Evolutionary conservation across 2,113 vertebrate genomes (phyloP).

Genomic region (Riparia riparia): DNA sequence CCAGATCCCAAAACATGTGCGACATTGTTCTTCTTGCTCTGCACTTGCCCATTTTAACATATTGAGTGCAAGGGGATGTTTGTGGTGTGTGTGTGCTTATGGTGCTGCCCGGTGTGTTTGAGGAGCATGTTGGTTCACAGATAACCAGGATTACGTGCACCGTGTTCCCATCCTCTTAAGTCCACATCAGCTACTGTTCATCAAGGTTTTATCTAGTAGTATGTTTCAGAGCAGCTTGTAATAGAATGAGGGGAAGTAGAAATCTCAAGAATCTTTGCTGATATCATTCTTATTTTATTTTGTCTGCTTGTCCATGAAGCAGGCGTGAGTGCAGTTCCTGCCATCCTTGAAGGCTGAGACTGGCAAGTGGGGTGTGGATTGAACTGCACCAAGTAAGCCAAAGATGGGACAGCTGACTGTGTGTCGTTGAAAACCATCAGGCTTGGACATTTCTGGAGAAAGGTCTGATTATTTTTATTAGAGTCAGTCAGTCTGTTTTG

Average conservation of each 20-base stretch:
- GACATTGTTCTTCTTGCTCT: not conserved
- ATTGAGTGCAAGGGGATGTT: accelerated
- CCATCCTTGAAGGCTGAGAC: not conserved
- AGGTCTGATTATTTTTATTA: not conserved
- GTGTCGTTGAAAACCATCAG: not conserved
- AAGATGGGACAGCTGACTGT: not conserved
- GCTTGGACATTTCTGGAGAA: not conserved
- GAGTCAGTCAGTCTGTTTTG: not conserved
- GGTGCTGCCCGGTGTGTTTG: not conserved
- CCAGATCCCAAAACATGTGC: not conserved
- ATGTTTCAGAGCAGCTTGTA: not conserved
- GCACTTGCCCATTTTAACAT: not conserved
- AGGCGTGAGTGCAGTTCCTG: not conserved
- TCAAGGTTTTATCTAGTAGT: not conserved
- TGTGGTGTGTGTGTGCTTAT: accelerated
- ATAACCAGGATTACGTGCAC: accelerated
- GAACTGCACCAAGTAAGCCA: not conserved
- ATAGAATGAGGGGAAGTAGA: not conserved
- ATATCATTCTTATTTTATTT: not conserved
- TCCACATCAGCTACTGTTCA: not conserved
- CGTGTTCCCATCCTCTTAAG: not conserved
- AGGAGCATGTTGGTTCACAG: not conserved
- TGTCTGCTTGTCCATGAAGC: not conserved
- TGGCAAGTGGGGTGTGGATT: not conserved
- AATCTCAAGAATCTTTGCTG: not conserved